Evolutionary conservation across 2,888 invertebrate species (phyloP).

Genomic region (Leucophenga montana): DNA sequence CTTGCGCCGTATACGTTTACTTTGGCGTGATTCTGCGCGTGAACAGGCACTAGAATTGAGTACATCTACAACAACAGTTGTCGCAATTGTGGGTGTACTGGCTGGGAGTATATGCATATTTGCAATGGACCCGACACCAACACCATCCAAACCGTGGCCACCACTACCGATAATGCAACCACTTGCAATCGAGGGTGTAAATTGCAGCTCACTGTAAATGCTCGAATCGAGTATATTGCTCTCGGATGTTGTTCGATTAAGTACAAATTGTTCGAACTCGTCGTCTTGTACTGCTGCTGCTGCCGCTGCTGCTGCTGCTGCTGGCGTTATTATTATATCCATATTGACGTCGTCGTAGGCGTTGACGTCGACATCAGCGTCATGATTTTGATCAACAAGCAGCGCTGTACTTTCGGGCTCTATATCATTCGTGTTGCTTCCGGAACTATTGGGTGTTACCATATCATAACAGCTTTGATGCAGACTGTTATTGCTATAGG

Average conservation of each 20-base stretch:
- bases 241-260: conserved; percentile 68
- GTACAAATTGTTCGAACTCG: conserved; percentile 64
- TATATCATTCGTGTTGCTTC: conserved; percentile 10
- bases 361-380: conserved; percentile 11
- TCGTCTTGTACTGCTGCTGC: conserved; percentile 37
- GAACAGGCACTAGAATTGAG: conserved; percentile 64
- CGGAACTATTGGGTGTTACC: conserved; percentile 18
- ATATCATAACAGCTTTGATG: conserved; percentile 52
- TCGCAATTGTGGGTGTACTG: conserved; percentile 14
- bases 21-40: conserved; percentile 58
- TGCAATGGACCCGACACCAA: conserved; percentile 13
- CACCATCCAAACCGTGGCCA: conserved; percentile 28
- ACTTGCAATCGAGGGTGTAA: conserved; percentile 44
- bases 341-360: conserved; percentile 47
- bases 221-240: conserved; percentile 69
- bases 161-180: conserved; percentile 29
- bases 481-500: conserved; percentile 57
- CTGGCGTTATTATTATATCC: neutral
- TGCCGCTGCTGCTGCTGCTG: conserved; percentile 18
- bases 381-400: neutral
- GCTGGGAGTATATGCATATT: conserved; percentile 19
- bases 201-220: conserved; percentile 66
- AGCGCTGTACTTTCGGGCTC: neutral
- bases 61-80: conserved; percentile 40
- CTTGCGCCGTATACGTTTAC: conserved; percentile 66